Evolutionary conservation across 1,140 invertebrate genomes (phyloP).

Genomic region (Streblospio benedicti): DNA sequence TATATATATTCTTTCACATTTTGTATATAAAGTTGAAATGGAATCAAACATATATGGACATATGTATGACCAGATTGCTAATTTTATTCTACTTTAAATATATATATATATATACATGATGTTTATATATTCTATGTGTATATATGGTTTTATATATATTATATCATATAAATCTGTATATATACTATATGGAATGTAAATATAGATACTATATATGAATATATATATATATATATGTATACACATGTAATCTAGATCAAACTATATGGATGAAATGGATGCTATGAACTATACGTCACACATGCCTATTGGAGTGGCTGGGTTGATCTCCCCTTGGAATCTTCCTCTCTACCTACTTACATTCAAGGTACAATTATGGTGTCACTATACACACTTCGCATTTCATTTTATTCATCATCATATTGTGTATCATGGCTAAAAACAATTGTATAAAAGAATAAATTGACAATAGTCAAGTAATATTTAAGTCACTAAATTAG

Average conservation of each 20-base stretch:
- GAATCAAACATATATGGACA: too few relatives aligned
- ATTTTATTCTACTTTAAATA: background rate
- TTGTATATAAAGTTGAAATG: too few relatives aligned
- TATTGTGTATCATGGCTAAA: too few relatives aligned
- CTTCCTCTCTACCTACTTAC: constrained; percentile 55
- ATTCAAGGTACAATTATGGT: constrained; percentile 54
- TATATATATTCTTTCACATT: too few relatives aligned
- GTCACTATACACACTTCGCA: too few relatives aligned
- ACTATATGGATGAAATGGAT: constrained; percentile 37
- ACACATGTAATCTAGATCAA: constrained; percentile 34
- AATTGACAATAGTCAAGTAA: too few relatives aligned
- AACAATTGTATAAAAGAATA: too few relatives aligned
- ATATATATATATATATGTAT: background rate
- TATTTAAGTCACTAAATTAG: too few relatives aligned
- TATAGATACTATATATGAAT: background rate
- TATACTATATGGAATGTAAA: background rate
- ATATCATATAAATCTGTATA: too few relatives aligned
- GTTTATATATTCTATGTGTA: background rate
- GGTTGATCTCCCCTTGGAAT: constrained; percentile 57
- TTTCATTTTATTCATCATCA: too few relatives aligned
- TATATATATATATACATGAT: background rate
- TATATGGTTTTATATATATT: too few relatives aligned
- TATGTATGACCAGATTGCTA: too few relatives aligned
- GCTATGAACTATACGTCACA: constrained; percentile 52
- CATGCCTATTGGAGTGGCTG: constrained; percentile 53